phyloP scores from a whole-genome alignment of 2,888 invertebrate species.

The Flexamia atlantica region DNA sequence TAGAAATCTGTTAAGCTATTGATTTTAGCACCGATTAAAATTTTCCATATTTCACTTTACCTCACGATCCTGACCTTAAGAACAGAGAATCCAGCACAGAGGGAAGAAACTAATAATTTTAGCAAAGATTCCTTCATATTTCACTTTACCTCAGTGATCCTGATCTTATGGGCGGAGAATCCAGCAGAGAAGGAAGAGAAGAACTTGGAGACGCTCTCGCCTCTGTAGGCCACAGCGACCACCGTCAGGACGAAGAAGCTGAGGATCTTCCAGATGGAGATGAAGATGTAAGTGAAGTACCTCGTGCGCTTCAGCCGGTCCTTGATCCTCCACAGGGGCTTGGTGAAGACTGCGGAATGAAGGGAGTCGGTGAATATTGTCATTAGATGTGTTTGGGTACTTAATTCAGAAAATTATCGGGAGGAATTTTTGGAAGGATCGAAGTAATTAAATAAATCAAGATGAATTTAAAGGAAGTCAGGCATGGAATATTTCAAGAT shows the following conservation, averaged over 20 bases:
- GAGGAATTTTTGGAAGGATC: too few relatives aligned
- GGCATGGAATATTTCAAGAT: too few relatives aligned
- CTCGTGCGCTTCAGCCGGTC: constrained; percentile 88
- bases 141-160: constrained; percentile 82
- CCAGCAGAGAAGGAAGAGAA: constrained; percentile 86
- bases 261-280: constrained; percentile 94
- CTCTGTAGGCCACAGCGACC: constrained; percentile 85
- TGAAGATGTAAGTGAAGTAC: constrained; percentile 93
- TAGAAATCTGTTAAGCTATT: too few relatives aligned
- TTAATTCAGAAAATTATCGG: too few relatives aligned
- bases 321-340: constrained; percentile 86
- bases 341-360: constrained; percentile 80
- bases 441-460: too few relatives aligned
- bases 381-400: too few relatives aligned
- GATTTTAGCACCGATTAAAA: too few relatives aligned
- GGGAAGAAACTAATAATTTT: not conserved
- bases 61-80: too few relatives aligned
- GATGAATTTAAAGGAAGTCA: too few relatives aligned
- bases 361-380: not conserved
- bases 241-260: constrained; percentile 87
- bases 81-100: too few relatives aligned
- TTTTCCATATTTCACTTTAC: too few relatives aligned
- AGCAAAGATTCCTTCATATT: too few relatives aligned
- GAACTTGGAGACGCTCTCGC: constrained; percentile 86
- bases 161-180: constrained; percentile 88